These are phyloP conservation scores for Gambusia affinis DNA, from an alignment of 2,113 vertebrate species.

Conservation along the genomic window DNA sequence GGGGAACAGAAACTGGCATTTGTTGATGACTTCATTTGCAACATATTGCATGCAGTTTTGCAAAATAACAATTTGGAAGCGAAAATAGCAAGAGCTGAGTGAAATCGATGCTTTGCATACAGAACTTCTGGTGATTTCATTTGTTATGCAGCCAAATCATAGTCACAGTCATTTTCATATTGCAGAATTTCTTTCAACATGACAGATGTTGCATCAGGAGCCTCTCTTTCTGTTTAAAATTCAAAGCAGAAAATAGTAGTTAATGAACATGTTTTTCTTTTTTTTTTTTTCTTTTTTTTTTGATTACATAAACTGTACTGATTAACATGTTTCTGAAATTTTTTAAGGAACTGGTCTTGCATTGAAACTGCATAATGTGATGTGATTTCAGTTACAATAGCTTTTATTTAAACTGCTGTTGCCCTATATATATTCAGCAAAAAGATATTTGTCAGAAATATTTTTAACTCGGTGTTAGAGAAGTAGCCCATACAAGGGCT, in stretches of 20 bases:
- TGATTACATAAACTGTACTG: neutral
- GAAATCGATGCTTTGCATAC: constrained; percentile 1
- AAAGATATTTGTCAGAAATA: no score
- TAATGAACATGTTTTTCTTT: neutral
- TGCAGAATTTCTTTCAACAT: constrained; percentile 4
- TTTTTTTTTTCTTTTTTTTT: neutral
- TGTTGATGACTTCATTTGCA: constrained; percentile 7
- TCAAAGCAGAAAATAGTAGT: neutral
- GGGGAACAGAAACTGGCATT: neutral
- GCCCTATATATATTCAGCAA: no score
- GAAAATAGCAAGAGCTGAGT: neutral
- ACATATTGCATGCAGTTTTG: neutral
- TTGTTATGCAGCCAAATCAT: constrained; percentile 1
- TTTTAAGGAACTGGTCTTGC: neutral
- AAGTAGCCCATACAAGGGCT: no score
- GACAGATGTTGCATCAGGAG: constrained; percentile 5
- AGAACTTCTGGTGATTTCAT: constrained; percentile 18
- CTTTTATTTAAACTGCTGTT: no score
- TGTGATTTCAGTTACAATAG: no score
- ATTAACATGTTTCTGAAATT: neutral
- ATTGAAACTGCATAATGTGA: no score
- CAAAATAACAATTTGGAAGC: neutral
- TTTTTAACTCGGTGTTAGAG: no score
- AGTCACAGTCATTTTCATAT: constrained; percentile 14
- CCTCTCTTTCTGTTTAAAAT: constrained; percentile 8